Percentiles rank a stretch among this genome's conserved stretches.
Evolutionary conservation across 2,888 invertebrate species (phyloP).

Genomic region (Temnothorax unifasciatus): DNA sequence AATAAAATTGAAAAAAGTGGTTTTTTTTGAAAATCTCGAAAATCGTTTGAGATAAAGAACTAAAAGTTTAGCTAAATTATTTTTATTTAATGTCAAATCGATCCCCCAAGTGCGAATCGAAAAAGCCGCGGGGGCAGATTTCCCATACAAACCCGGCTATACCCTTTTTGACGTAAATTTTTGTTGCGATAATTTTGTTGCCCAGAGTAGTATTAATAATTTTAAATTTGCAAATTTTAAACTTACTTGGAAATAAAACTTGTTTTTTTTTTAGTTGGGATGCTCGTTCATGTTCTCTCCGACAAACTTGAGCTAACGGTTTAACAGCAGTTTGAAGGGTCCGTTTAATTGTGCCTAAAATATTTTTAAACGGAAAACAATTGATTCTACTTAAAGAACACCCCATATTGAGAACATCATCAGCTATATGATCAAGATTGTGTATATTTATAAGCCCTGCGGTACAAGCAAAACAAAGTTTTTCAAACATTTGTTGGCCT

Average conservation of each 20-base stretch:
- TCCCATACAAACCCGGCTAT: no score
- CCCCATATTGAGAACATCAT: not conserved
- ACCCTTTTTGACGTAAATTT: no score
- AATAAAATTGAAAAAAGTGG: no score
- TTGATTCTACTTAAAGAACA: slow-evolving; percentile 17
- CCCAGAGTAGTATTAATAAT: not conserved
- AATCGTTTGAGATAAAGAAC: no score
- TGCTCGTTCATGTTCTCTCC: not conserved
- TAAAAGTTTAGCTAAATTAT: no score
- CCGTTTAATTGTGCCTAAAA: slow-evolving; percentile 2
- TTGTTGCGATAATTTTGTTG: no score
- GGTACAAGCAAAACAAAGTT: slow-evolving; percentile 13
- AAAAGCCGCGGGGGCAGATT: no score
- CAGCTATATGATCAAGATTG: slow-evolving; percentile 3
- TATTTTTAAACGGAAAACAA: slow-evolving; percentile 16
- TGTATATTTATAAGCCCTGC: slow-evolving; percentile 3
- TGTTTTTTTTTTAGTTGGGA: not conserved
- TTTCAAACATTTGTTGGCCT: not conserved
- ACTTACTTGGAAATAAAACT: slow-evolving; percentile 4
- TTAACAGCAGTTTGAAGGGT: slow-evolving; percentile 7
- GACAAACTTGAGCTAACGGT: not conserved
- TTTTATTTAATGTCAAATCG: no score
- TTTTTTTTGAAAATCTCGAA: no score
- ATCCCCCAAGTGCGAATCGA: no score
- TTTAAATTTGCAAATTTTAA: slow-evolving; percentile 22